Evolutionary conservation across 2,797 vertebrate species (phyloP).

Genomic region (Florisuga fusca): DNA sequence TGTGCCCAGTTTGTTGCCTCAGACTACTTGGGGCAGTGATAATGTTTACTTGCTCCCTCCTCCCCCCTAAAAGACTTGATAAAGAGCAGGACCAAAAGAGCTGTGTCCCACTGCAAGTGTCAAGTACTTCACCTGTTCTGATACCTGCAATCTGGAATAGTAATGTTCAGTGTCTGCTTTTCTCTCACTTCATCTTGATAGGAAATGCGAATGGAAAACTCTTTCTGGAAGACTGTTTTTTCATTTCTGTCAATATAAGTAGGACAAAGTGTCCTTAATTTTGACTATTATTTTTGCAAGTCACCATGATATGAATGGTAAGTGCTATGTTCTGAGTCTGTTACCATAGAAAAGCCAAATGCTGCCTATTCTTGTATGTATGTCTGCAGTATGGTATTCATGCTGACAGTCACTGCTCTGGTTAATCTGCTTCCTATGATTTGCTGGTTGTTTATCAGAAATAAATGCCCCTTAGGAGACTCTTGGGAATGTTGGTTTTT

Average conservation of each 20-base stretch:
- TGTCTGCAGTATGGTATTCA: background rate
- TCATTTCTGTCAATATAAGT: background rate
- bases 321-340: background rate
- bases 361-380: background rate
- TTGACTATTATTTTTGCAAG: background rate
- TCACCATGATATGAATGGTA: background rate
- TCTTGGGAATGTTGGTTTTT: background rate
- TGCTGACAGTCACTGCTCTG: background rate
- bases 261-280: background rate
- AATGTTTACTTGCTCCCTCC: background rate
- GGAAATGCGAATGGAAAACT: background rate
- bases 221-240: background rate
- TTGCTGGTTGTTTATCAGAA: background rate
- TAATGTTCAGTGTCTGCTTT: background rate
- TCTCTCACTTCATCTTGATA: background rate
- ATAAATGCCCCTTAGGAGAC: background rate
- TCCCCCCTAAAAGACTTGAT: background rate
- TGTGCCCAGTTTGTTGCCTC: background rate
- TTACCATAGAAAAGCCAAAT: slow-evolving; percentile 29
- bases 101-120: background rate
- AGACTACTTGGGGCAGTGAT: background rate
- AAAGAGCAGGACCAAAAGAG: background rate
- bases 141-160: background rate
- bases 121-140: background rate
- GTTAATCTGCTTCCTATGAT: background rate